phyloP scores from a whole-genome alignment of 2,113 vertebrate species.

The Machaerirhynchus nigripectus region DNA sequence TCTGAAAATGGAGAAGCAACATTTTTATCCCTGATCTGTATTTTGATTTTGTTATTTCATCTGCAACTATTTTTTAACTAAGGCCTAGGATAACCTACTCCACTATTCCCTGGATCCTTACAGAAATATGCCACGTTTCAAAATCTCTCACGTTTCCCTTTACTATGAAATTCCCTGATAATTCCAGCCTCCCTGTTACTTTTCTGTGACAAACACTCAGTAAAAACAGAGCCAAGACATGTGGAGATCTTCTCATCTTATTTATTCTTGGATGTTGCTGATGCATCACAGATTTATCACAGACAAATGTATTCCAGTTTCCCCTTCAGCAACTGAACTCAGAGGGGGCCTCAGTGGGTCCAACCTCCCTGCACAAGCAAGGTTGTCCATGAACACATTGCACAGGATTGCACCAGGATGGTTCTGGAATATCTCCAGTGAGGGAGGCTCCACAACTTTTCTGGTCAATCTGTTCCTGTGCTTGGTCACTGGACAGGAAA shows the following conservation, averaged over 20 bases:
- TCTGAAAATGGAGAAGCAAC: fast-evolving
- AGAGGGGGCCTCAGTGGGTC: not conserved
- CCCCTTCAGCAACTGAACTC: not conserved
- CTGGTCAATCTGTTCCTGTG: not conserved
- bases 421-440: not conserved
- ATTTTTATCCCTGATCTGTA: not conserved
- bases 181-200: not conserved
- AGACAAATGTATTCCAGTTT: not conserved
- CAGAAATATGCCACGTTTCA: fast-evolving
- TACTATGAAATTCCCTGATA: not conserved
- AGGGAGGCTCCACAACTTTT: not conserved
- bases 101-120: not conserved
- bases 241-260: not conserved
- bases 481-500: not conserved
- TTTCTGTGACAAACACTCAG: not conserved
- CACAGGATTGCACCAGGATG: not conserved
- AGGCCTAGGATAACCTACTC: not conserved
- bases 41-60: not conserved
- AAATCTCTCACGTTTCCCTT: not conserved
- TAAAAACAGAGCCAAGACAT: not conserved
- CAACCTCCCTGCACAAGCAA: too few relatives aligned
- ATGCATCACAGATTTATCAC: not conserved
- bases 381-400: not conserved
- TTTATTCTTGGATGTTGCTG: not conserved
- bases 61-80: not conserved